These are phyloP conservation scores for Marmota flaviventris DNA, from an alignment of 2,113 vertebrate species.

Conservation along the genomic window DNA sequence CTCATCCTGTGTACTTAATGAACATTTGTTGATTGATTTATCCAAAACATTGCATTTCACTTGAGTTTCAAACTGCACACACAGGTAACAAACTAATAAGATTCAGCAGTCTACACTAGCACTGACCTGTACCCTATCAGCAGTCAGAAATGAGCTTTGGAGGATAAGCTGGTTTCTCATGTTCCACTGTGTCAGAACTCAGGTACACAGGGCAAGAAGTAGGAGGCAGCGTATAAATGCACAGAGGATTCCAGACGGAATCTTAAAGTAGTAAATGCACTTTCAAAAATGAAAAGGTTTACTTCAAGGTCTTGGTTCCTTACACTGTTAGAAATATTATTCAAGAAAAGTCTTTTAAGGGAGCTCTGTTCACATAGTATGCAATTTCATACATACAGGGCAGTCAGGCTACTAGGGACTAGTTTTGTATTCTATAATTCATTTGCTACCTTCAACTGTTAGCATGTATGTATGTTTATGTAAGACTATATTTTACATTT, in stretches of 20 bases:
- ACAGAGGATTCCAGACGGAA: conserved; percentile 80
- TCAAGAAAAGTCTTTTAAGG: conserved; percentile 77
- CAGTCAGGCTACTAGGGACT: conserved; percentile 59
- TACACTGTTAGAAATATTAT: conserved; percentile 81
- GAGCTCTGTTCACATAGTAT: conserved; percentile 71
- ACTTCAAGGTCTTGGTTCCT: conserved; percentile 81
- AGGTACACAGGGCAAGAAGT: conserved; percentile 79
- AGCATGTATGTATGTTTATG: conserved; percentile 68
- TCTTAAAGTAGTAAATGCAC: conserved; percentile 82
- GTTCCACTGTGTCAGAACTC: conserved; percentile 77
- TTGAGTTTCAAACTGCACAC: conserved; percentile 43
- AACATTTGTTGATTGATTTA: conserved; percentile 32
- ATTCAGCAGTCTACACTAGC: conserved; percentile 60
- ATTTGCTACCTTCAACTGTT: conserved; percentile 57
- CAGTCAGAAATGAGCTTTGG: conserved; percentile 69
- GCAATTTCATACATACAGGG: conserved; percentile 67
- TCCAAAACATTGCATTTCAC: conserved; percentile 49
- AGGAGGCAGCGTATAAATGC: conserved; percentile 72
- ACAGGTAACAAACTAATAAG: conserved; percentile 57
- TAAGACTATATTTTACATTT: conserved; percentile 78
- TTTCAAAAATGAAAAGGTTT: conserved; percentile 85
- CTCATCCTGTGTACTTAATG: conserved; percentile 2
- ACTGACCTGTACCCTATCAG: conserved; percentile 71
- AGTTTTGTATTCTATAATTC: conserved; percentile 77
- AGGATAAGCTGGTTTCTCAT: conserved; percentile 74